Conservation (phyloP, 2,797 vertebrate species). For the Chaetophractus vellerosus region DNA sequence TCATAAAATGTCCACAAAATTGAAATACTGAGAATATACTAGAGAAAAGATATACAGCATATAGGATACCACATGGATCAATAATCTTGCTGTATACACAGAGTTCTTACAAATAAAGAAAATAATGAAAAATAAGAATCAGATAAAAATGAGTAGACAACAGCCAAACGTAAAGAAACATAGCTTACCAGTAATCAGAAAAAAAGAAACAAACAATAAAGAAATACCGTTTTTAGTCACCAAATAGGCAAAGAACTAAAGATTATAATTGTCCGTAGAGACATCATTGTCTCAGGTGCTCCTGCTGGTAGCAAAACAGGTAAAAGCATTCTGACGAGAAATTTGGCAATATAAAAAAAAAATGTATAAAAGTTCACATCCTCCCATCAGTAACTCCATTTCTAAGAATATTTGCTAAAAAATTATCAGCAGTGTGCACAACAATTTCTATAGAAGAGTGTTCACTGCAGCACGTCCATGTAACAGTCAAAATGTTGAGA, state of each 20-base stretch:
- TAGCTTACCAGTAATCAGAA: background rate
- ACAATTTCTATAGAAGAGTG: constrained; percentile 27
- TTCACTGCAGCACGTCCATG: background rate
- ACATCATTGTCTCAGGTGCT: background rate
- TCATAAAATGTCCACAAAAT: constrained; percentile 12
- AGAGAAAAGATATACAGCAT: background rate
- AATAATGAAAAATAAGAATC: background rate
- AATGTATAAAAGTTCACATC: background rate
- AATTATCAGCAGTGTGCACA: background rate
- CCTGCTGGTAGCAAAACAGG: constrained; percentile 27
- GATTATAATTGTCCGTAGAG: background rate
- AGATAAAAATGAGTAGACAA: background rate
- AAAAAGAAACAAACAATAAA: background rate
- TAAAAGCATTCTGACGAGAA: constrained; percentile 61
- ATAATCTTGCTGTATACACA: background rate
- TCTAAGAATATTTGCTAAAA: constrained; percentile 19
- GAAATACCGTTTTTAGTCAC: background rate
- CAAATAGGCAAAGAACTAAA: background rate
- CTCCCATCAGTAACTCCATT: constrained; percentile 9
- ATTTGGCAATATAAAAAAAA: constrained; percentile 20
- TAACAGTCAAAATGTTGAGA: background rate
- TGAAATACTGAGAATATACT: constrained; percentile 42
- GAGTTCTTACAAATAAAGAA: constrained; percentile 34
- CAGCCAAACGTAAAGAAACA: background rate
- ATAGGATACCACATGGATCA: background rate